Percentiles rank a stretch among this genome's conserved stretches.
phyloP scores from a whole-genome alignment of 1,140 invertebrate genomes.

The Drosophila suzukii region DNA sequence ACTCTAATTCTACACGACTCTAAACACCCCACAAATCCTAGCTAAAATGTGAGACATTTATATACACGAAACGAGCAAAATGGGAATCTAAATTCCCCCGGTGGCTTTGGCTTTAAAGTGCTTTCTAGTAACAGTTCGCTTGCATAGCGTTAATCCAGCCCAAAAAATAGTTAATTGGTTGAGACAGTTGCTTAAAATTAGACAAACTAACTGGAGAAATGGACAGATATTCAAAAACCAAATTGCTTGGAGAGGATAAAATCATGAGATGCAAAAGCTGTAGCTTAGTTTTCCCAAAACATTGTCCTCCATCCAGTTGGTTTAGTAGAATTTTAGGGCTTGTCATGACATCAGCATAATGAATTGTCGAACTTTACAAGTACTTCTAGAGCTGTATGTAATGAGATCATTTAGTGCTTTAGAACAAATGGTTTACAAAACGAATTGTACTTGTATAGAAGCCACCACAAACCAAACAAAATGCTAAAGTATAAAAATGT shows the following conservation, averaged over 20 bases:
- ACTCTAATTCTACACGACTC: slow-evolving; percentile 43
- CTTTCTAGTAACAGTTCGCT: slow-evolving; percentile 69
- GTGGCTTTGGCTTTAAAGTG: slow-evolving; percentile 63
- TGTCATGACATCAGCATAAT: slow-evolving; percentile 21
- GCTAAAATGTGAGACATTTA: slow-evolving; percentile 49
- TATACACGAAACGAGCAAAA: slow-evolving; percentile 36
- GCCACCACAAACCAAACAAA: slow-evolving; percentile 43
- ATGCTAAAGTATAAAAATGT: slow-evolving; percentile 50
- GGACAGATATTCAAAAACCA: not conserved
- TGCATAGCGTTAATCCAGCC: slow-evolving; percentile 40
- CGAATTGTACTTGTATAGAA: slow-evolving; percentile 52
- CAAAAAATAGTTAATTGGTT: not conserved
- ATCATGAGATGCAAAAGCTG: not conserved
- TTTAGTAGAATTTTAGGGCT: slow-evolving; percentile 17
- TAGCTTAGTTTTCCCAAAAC: not conserved
- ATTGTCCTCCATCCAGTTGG: slow-evolving; percentile 7
- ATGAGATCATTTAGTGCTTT: slow-evolving; percentile 49
- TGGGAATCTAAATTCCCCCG: slow-evolving; percentile 2
- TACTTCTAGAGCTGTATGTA: slow-evolving; percentile 20
- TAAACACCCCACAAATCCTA: slow-evolving; percentile 33
- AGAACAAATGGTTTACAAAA: slow-evolving; percentile 68
- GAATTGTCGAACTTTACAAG: slow-evolving; percentile 28
- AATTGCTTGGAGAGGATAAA: not conserved
- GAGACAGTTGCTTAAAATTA: slow-evolving; percentile 22
- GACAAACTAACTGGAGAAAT: slow-evolving; percentile 7